A percentile compares a stretch with the other conserved stretches of the same genome.
Evolutionary conservation across 2,888 invertebrate species (phyloP).

Genomic region (Serrognathus titanus): DNA sequence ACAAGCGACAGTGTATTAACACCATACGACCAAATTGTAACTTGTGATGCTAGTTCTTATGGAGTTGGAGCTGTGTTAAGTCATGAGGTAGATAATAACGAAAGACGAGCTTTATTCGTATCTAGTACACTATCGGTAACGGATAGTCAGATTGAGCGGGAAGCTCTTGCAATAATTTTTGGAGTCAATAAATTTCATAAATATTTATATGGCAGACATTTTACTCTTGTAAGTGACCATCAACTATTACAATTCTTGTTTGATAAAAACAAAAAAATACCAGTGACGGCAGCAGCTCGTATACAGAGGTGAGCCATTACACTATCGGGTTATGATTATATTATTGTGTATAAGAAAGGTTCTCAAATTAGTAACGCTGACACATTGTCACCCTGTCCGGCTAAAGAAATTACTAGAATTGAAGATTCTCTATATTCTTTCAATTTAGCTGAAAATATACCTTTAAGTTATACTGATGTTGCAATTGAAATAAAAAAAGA

Average conservation of each 20-base stretch:
- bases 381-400: too few relatives aligned
- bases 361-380: too few relatives aligned
- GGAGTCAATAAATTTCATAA: constrained; percentile 37
- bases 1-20: too few relatives aligned
- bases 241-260: constrained; percentile 22
- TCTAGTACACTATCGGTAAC: constrained; percentile 32
- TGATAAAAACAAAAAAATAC: constrained; percentile 14
- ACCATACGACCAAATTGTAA: too few relatives aligned
- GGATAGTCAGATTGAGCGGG: constrained; percentile 33
- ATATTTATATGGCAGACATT: constrained; percentile 36
- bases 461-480: constrained; percentile 4
- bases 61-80: too few relatives aligned
- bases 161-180: constrained; percentile 39
- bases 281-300: constrained; percentile 16
- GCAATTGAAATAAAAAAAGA: constrained; percentile 4
- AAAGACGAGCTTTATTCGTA: constrained; percentile 33
- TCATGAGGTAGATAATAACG: constrained; percentile 30
- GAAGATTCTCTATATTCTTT: neutral
- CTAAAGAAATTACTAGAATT: constrained; percentile 7
- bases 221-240: too few relatives aligned
- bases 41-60: too few relatives aligned
- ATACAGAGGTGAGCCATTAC: too few relatives aligned
- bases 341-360: too few relatives aligned
- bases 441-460: neutral
- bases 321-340: too few relatives aligned